Base-by-base conservation (phyloP, 1,140 invertebrate genomes). In the Atta texana region DNA sequence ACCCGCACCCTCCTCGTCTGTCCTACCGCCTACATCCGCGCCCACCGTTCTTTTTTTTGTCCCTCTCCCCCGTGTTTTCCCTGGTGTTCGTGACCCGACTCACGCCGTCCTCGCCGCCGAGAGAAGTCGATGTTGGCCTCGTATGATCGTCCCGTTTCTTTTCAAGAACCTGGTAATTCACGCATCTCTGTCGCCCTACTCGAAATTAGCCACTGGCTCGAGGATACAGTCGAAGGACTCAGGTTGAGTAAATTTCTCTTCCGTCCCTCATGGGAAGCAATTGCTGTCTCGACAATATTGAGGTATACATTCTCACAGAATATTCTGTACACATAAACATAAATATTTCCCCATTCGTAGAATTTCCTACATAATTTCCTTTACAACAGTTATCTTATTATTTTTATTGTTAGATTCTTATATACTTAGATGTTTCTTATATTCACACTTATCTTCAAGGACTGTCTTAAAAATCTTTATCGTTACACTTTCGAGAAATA, bases 121-220 rank as follows among this genome's bases (percentile, higher is more conserved):
- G 39, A 84, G 55, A 74, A 84, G 80, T 84, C 80, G 80, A 84
- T 80, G 77, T 68, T 63, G 80, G 28, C 39, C 69, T 74, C 80
- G 55, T 4, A 16, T 84, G 68, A 49, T 80, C 61, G 71, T 66
- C 80, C 57, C 14, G 66, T 51, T 78, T 74, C 55, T 28, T 61
- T 63, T 28, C 18, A 74, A 75, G 39, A 88, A 55, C 81, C 87
- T 78, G 88, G 88, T 78, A 75, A 10, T 88, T 21, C 81, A 71
- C 72, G 80, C 88, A 77, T 51, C 66, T 77, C 28, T 34, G 68
- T 61, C 55, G 66, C 57, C 59, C 66, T 69, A 53, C 44, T 85
- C 63, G 61, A 44, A 16, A 57, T 81, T 74, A 63, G 24, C 68
- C 68, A 21, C 55, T 21, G 24, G 44, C 53, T 49, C 68, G 18